A percentile compares a stretch with the other conserved stretches of the same genome.
Conservation (phyloP, 2,888 invertebrate genomes). For the Blera fallax region DNA sequence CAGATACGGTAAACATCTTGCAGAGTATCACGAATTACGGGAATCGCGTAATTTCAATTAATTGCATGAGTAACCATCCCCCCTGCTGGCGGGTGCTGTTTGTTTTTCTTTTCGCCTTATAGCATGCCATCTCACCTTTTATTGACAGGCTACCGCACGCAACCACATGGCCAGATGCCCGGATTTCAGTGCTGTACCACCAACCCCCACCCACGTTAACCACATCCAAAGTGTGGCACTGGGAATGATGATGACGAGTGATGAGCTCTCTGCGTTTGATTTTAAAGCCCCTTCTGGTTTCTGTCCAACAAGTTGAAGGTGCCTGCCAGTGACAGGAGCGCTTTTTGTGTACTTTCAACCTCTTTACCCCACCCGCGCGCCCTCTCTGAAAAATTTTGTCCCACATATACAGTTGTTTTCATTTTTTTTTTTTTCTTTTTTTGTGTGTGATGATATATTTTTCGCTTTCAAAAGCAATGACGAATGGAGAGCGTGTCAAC, state of each 20-base stretch:
- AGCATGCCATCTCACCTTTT: constrained; percentile 16
- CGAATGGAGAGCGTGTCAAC: constrained; percentile 71
- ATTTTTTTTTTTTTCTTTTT: constrained; percentile 7
- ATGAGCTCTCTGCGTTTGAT: constrained; percentile 60
- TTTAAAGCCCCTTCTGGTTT: constrained; percentile 66
- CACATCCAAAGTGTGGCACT: neutral
- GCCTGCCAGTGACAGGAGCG: constrained; percentile 61
- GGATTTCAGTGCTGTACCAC: neutral
- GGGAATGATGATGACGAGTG: constrained; percentile 25
- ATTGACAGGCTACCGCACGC: constrained; percentile 54
- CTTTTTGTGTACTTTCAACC: constrained; percentile 51
- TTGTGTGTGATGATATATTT: constrained; percentile 7
- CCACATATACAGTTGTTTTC: constrained; percentile 21
- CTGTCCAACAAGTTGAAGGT: constrained; percentile 70
- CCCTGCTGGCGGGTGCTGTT: neutral
- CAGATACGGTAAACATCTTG: neutral
- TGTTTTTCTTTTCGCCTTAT: constrained; percentile 19
- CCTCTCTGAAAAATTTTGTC: constrained; percentile 20
- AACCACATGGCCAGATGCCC: constrained; percentile 45
- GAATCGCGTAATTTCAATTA: constrained; percentile 25
- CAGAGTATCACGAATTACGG: constrained; percentile 15
- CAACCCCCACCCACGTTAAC: neutral
- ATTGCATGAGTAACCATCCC: constrained; percentile 9
- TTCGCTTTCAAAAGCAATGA: constrained; percentile 60
- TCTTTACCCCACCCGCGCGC: too few species aligned